Conservation (phyloP, 2,113 vertebrate species). For the Speoplatyrhinus poulsoni region DNA sequence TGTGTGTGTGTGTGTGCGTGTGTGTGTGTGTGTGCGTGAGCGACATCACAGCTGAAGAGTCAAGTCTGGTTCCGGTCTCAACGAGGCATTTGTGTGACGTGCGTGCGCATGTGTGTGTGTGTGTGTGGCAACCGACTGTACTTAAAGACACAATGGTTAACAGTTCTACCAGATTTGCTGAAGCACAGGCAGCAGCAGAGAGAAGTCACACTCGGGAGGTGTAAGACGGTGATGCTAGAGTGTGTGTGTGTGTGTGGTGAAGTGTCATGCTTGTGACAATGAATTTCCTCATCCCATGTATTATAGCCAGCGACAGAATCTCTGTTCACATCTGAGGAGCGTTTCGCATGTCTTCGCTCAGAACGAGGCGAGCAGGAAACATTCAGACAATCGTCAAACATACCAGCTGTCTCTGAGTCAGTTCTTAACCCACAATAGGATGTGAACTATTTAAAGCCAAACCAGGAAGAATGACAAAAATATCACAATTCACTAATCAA, state of each 20-base stretch:
- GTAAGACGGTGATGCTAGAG: constrained; percentile 17
- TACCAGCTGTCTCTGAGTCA: too few species aligned
- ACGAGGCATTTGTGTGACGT: constrained; percentile 17
- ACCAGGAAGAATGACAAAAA: too few species aligned
- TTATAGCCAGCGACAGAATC: too few species aligned
- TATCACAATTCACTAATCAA: too few species aligned
- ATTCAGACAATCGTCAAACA: too few species aligned
- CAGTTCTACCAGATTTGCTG: constrained; percentile 40
- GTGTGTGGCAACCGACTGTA: constrained; percentile 15
- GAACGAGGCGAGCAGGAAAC: too few species aligned
- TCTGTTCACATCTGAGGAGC: too few species aligned
- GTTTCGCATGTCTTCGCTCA: too few species aligned
- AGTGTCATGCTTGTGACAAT: constrained; percentile 6
- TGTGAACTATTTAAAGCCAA: too few species aligned
- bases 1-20: constrained; percentile 49
- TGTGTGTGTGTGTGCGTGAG: constrained; percentile 3
- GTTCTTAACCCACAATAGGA: too few species aligned
- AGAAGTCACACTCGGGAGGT: constrained; percentile 38
- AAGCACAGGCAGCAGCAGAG: constrained; percentile 47
- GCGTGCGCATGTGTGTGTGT: constrained; percentile 4
- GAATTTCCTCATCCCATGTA: constrained; percentile 1
- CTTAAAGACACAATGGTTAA: constrained; percentile 49
- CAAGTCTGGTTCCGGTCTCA: constrained; percentile 49
- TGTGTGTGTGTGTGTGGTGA: constrained; percentile 9
- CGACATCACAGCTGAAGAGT: constrained; percentile 64